These are phyloP conservation scores for Fregata magnificens DNA, from an alignment of 2,113 vertebrate genomes.

Conservation along the genomic window DNA sequence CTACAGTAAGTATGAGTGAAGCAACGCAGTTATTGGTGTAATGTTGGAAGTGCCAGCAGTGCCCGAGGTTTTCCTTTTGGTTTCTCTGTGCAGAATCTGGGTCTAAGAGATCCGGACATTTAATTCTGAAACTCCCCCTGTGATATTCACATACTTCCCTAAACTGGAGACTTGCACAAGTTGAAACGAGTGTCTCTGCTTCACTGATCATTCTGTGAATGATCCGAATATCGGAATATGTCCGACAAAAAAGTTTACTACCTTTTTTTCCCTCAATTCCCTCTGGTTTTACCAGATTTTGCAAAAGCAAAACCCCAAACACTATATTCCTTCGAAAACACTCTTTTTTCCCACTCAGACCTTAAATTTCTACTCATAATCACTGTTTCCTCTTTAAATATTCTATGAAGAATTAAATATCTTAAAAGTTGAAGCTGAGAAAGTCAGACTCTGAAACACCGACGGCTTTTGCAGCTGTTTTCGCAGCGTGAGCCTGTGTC, in stretches of 20 bases:
- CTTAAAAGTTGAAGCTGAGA: not conserved
- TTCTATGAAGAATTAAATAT: not conserved
- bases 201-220: not conserved
- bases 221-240: no score
- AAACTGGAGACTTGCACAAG: not conserved
- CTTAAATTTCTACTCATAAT: not conserved
- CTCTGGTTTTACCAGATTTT: not conserved
- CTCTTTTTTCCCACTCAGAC: not conserved
- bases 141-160: not conserved
- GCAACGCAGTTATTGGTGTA: not conserved
- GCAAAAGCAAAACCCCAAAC: not conserved
- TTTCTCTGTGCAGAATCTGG: not conserved
- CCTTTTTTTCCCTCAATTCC: not conserved
- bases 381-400: not conserved
- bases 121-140: not conserved
- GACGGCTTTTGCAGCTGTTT: not conserved
- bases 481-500: not conserved
- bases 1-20: not conserved
- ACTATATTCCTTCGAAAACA: not conserved
- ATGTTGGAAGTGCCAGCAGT: not conserved
- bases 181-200: fast-evolving
- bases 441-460: not conserved
- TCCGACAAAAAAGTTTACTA: not conserved
- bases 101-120: not conserved
- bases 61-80: not conserved